These are phyloP conservation scores for Sylvilagus bachmani DNA, from an alignment of 2,113 vertebrate species.

Conservation along the genomic window DNA sequence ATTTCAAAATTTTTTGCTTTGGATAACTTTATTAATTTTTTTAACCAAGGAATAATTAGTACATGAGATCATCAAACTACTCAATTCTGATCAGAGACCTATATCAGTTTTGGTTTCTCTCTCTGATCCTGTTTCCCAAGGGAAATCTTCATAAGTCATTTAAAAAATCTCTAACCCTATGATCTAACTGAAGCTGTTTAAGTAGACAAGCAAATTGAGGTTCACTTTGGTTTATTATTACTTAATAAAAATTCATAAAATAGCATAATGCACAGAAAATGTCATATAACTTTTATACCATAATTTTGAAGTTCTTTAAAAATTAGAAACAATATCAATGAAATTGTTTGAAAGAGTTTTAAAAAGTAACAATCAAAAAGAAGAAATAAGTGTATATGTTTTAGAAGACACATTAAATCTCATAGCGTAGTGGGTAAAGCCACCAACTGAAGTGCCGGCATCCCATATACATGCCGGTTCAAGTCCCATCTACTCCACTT, in stretches of 20 bases:
- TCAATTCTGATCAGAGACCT: background rate
- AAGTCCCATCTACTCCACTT: too few relatives aligned
- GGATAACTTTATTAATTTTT: slow-evolving; percentile 6
- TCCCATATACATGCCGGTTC: too few relatives aligned
- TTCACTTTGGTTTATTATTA: slow-evolving; percentile 33
- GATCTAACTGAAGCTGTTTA: background rate
- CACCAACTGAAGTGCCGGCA: too few relatives aligned
- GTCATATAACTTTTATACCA: background rate
- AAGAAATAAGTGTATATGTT: background rate
- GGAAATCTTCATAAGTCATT: background rate
- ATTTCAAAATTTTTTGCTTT: background rate
- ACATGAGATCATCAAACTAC: background rate
- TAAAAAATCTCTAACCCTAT: background rate
- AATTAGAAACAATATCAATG: background rate
- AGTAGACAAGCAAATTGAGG: background rate
- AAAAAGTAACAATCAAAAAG: slow-evolving; percentile 29
- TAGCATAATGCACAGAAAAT: background rate
- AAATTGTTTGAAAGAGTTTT: slow-evolving; percentile 17
- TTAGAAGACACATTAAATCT: background rate
- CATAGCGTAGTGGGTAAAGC: too few relatives aligned
- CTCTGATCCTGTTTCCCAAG: background rate
- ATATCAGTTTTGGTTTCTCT: background rate
- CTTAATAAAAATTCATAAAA: slow-evolving; percentile 4
- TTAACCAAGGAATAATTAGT: background rate
- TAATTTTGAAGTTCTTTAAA: slow-evolving; percentile 3